Percentiles rank a stretch among this genome's conserved stretches.
phyloP scores from a whole-genome alignment of 2,113 vertebrate species.

The Grallaria varia region DNA sequence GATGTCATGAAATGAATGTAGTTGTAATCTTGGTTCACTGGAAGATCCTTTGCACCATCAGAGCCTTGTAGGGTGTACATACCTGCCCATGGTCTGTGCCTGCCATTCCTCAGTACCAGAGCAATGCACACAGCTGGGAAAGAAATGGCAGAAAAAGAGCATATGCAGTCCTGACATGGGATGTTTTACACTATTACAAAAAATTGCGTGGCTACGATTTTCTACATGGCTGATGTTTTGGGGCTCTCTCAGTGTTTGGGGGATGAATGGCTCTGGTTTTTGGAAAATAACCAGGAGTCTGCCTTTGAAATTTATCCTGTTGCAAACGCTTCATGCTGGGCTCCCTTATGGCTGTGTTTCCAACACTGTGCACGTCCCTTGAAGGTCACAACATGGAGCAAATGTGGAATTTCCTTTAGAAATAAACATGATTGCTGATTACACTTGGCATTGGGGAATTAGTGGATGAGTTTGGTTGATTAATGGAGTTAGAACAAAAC shows the following conservation, averaged over 20 bases:
- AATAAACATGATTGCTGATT: neutral
- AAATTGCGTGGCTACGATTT: neutral
- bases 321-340: neutral
- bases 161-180: neutral
- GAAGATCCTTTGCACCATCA: neutral
- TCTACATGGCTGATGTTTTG: neutral
- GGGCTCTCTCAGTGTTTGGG: neutral
- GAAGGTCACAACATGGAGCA: neutral
- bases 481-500: neutral
- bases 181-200: neutral
- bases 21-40: neutral
- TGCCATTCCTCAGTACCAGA: neutral
- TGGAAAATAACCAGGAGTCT: neutral
- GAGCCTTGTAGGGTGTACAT: neutral
- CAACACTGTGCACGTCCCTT: neutral
- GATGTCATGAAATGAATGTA: neutral
- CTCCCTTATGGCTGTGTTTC: neutral
- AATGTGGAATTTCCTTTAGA: conserved; percentile 1
- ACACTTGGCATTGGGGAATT: neutral
- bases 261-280: neutral
- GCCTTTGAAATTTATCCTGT: neutral
- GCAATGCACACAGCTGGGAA: neutral
- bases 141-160: neutral
- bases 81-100: neutral
- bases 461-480: conserved; percentile 2